Evolutionary conservation across 2,888 invertebrate genomes (phyloP).

Genomic region (Noctuana brunneofusca): DNA sequence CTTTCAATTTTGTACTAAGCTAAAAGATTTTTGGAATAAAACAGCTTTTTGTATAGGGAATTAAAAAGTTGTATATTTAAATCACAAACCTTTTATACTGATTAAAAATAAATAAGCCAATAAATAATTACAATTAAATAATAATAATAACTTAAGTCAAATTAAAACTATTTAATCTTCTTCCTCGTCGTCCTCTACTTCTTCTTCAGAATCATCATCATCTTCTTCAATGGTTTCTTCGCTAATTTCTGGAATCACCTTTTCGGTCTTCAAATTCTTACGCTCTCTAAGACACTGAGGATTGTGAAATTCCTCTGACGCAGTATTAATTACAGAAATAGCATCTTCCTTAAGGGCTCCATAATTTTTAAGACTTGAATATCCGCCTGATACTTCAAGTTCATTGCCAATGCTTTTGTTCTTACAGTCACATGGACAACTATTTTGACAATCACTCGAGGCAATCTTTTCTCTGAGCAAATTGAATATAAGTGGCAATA

Average conservation of each 20-base stretch:
- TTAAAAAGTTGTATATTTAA: slow-evolving; percentile 8
- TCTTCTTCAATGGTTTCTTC: slow-evolving; percentile 47
- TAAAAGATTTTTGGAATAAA: slow-evolving; percentile 28
- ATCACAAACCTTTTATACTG: not conserved
- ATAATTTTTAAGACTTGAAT: slow-evolving; percentile 54
- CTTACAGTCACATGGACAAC: slow-evolving; percentile 40
- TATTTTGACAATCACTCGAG: slow-evolving; percentile 45
- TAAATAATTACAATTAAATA: slow-evolving; percentile 11
- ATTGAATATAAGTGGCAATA: slow-evolving; percentile 66
- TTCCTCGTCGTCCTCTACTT: slow-evolving; percentile 43
- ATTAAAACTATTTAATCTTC: slow-evolving; percentile 34
- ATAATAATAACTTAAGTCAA: not conserved
- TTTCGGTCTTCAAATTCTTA: slow-evolving; percentile 37
- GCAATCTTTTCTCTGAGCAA: slow-evolving; percentile 60
- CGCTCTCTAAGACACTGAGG: slow-evolving; percentile 36
- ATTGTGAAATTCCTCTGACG: slow-evolving; percentile 39
- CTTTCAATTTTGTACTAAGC: slow-evolving; percentile 14
- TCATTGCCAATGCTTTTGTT: slow-evolving; percentile 32
- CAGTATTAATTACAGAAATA: slow-evolving; percentile 35
- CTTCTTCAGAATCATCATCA: slow-evolving; percentile 45
- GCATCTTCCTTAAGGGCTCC: slow-evolving; percentile 40
- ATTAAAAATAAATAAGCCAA: slow-evolving; percentile 1
- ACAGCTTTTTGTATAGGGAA: slow-evolving; percentile 1
- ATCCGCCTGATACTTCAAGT: slow-evolving; percentile 46
- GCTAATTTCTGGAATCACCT: slow-evolving; percentile 41